Base-by-base conservation (phyloP, 2,113 vertebrate genomes). In the Paramormyrops kingsleyae region DNA sequence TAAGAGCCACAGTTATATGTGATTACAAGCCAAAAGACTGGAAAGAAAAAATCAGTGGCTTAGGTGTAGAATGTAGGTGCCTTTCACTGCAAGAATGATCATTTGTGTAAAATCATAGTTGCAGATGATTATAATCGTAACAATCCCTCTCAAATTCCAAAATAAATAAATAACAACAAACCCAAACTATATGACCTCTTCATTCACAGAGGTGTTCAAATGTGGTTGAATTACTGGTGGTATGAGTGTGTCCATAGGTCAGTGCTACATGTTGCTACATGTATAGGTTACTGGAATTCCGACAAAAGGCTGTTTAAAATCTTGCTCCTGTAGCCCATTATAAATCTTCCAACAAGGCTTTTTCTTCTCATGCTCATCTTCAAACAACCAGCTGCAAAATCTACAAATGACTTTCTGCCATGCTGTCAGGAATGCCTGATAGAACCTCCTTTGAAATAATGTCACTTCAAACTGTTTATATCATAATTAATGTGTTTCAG, bases 201-300 rank as follows among this genome's bases (percentile, higher is more conserved):
- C 62, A 53, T 53, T 44, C 44, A 50, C 13, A 52, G 62, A 44
- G 31, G 62, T n/a, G 62, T 77, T 47, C 19, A 56, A 15, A 27
- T 27, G 49, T 87, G 89, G 84, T 35, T 52, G 47, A 90, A 77
- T 53, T n/a, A 15, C 49, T 39, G 62, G 49, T 53, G 47, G 59
- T 27, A 46, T 77, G 39, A 53, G 88, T 80, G 46, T n/a, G 80
- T 13, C 27, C 46, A 56, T 15, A 62, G 50, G 87, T 8, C 17
- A 21, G 24, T 2, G 19, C 42, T 88, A 24, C 87, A 12, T 86
- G 90, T 84, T 47, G 24, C 31, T 77, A 59, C 80, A 88, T 74
- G 88, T 46, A 59, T 24, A 19, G 84, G 31, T 39, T 49, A 44
- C 35, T 80, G 66, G 70, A 56, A 80, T 89, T 91, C 88, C 84